phyloP scores from a whole-genome alignment of 2,888 invertebrate species.

The Shargacucullia verbasci region DNA sequence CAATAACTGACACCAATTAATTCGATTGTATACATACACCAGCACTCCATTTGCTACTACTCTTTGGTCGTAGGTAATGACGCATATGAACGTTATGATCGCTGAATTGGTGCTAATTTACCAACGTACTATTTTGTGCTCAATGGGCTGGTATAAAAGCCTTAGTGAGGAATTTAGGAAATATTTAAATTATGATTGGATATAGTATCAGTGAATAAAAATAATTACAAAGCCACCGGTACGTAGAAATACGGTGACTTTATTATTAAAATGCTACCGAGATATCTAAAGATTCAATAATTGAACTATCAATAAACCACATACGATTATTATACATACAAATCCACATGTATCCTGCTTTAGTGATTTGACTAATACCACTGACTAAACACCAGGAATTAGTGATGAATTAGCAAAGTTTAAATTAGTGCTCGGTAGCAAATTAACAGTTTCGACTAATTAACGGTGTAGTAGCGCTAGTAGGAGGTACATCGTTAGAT shows the following conservation, averaged over 20 bases:
- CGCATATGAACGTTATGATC: constrained; percentile 9
- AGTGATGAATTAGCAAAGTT: constrained; percentile 8
- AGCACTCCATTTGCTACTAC: background rate
- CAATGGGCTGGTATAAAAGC: background rate
- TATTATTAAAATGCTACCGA: too few species aligned
- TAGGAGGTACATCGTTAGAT: too few species aligned
- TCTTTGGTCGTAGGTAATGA: background rate
- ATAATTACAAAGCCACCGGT: too few species aligned
- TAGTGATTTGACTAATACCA: constrained; percentile 1
- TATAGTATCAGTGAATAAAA: too few species aligned
- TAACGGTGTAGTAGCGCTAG: too few species aligned
- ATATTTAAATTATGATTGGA: too few species aligned
- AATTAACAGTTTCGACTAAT: background rate
- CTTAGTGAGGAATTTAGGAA: too few species aligned
- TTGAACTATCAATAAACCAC: constrained; percentile 2
- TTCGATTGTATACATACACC: too few species aligned
- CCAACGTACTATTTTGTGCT: constrained; percentile 3
- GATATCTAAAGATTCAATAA: constrained; percentile 14
- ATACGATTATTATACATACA: background rate
- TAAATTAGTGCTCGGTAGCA: constrained; percentile 8
- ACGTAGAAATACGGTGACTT: too few species aligned
- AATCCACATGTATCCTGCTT: constrained; percentile 3
- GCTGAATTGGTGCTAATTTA: constrained; percentile 8
- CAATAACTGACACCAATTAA: too few species aligned
- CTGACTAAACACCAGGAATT: constrained; percentile 17